phyloP scores from a whole-genome alignment of 1,140 invertebrate species.

The Portunus trituberculatus region DNA sequence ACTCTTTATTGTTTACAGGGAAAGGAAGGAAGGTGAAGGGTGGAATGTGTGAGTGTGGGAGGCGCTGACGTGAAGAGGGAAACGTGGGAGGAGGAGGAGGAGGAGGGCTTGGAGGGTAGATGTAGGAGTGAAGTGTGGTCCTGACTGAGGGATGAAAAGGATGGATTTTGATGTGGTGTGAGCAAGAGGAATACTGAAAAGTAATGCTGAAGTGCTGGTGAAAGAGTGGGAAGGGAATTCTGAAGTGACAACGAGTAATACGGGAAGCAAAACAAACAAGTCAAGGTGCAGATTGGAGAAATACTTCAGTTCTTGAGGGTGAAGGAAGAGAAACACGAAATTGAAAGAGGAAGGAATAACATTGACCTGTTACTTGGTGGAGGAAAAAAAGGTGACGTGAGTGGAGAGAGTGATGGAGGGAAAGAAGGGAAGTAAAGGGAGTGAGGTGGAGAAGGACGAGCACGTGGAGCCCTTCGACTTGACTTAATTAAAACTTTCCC shows the following conservation, averaged over 20 bases:
- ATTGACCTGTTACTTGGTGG: not conserved
- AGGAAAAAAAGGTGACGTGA: not conserved
- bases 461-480: not conserved
- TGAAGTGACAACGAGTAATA: not conserved
- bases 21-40: not conserved
- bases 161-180: too few relatives aligned
- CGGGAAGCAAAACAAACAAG: not conserved
- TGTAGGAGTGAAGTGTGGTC: not conserved
- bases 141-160: not conserved
- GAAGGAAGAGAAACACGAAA: not conserved
- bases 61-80: not conserved
- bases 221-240: not conserved
- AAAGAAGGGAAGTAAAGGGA: not conserved
- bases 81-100: not conserved
- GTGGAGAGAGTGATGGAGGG: not conserved
- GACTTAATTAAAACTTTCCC: slow-evolving; percentile 23
- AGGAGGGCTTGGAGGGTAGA: not conserved
- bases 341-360: not conserved
- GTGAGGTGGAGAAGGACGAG: not conserved
- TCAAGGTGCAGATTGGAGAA: too few relatives aligned
- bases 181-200: too few relatives aligned
- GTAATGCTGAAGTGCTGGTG: too few relatives aligned
- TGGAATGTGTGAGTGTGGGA: not conserved
- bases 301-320: not conserved
- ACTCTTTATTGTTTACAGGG: not conserved